phyloP scores from a whole-genome alignment of 2,113 vertebrate species.

The Leptosomus discolor region DNA sequence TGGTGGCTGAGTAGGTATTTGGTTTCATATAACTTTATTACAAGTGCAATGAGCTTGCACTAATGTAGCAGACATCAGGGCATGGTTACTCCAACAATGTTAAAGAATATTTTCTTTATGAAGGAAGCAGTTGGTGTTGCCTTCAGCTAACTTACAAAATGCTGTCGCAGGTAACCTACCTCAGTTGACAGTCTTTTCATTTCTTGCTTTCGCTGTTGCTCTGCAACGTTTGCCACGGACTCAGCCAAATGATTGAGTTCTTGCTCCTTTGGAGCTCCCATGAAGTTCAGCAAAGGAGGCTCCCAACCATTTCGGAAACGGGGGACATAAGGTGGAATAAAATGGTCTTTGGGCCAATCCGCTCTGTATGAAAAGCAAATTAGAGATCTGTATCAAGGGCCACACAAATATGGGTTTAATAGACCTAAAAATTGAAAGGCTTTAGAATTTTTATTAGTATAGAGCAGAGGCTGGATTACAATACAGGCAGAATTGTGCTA shows the following conservation, averaged over 20 bases:
- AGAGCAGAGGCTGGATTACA: not conserved
- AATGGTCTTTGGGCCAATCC: slow-evolving; percentile 94
- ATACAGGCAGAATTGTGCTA: not conserved
- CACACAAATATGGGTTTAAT: not conserved
- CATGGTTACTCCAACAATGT: rapidly evolving
- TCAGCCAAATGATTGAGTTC: slow-evolving; percentile 81
- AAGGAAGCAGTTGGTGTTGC: not conserved
- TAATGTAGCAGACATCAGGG: not conserved
- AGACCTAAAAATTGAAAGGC: not conserved
- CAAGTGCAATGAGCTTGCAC: not conserved
- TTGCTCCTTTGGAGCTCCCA: slow-evolving; percentile 74
- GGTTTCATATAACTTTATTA: rapidly evolving
- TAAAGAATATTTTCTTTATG: not conserved
- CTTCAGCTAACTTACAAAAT: not conserved
- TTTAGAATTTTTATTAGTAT: not conserved
- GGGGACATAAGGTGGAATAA: slow-evolving; percentile 83
- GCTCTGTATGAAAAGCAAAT: slow-evolving; percentile 66
- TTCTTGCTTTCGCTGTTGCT: slow-evolving; percentile 80
- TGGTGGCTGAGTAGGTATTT: not conserved
- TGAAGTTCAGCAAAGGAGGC: slow-evolving; percentile 78
- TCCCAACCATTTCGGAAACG: slow-evolving; percentile 92
- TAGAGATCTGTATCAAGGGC: not conserved
- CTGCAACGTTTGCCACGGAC: slow-evolving; percentile 70
- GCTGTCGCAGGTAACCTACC: slow-evolving; percentile 34
- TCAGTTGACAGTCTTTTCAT: slow-evolving; percentile 68